Base-by-base conservation (phyloP, 2,797 vertebrate species). In the Cirrhinus mrigala region DNA sequence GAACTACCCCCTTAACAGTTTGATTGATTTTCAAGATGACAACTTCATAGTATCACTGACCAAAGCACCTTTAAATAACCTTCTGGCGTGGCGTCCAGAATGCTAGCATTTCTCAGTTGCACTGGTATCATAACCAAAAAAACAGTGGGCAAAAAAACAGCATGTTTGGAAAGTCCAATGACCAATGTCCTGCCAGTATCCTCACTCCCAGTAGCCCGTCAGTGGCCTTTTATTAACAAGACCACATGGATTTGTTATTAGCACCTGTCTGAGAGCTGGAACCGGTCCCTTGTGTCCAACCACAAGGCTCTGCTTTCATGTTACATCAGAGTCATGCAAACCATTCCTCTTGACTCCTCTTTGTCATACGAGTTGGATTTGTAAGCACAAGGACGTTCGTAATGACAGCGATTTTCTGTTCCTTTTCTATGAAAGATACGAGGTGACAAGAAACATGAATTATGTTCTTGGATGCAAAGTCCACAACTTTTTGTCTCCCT, bases 321-420 rank as follows among this genome's bases (percentile, higher is more conserved):
- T 78, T 85, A 71, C 48, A 50, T 86, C 69, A 89, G 74, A 82
- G 46, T 69, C 37, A 15, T 58, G 29, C 22, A 33, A 82, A 75
- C 83, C 46, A n/a, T 81, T 64, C 77, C 79, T 82, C 76, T 50
- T 6, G 52, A 69, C 29, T n/a, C 66, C 71, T 66, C 66, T 82
- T 85, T 86, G 44, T 60, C 58, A 79, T 27, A 82, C 37, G 78
- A 82, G 71, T 82, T n/a, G 48, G 3, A 60, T 66, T 79, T 86
- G 54, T 37, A 77, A 82, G 2, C 18, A 82, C 81, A 86, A 75
- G 33, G 27, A 12, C 15, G 1, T 66, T 66, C 7, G 33, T 66
- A 66, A 66, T 18, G 64, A 18, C 3, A 33, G 29, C 9, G 8
- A 22, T 58, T 58, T 33, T 18, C 27, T 33, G 62, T 33, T 33